phyloP scores from a whole-genome alignment of 2,888 invertebrate species.

The Drosophila stalkeri region DNA sequence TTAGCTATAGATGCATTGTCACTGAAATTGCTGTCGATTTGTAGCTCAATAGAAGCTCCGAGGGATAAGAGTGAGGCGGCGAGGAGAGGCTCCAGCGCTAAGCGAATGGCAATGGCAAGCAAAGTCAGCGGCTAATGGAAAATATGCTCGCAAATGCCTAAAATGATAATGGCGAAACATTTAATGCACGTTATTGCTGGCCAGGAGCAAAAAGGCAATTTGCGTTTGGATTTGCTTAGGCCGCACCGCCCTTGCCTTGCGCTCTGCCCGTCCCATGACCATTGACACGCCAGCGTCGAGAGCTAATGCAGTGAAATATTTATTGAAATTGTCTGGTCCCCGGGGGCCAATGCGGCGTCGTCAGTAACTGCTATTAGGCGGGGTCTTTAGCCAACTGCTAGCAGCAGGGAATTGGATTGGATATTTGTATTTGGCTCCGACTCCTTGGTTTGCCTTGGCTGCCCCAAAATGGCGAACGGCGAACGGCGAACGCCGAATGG shows the following conservation, averaged over 20 bases:
- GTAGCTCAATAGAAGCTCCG: slow-evolving; percentile 63
- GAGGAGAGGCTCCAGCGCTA: not conserved
- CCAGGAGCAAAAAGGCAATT: slow-evolving; percentile 68
- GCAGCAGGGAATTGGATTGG: slow-evolving; percentile 57
- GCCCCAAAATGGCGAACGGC: slow-evolving; percentile 39
- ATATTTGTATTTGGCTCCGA: slow-evolving; percentile 39
- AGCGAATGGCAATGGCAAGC: not conserved
- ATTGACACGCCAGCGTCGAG: slow-evolving; percentile 40
- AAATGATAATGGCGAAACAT: slow-evolving; percentile 82
- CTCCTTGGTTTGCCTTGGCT: slow-evolving; percentile 13
- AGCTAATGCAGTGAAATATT: slow-evolving; percentile 83
- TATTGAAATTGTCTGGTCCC: slow-evolving; percentile 83
- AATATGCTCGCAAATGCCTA: slow-evolving; percentile 60
- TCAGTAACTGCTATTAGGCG: slow-evolving; percentile 70
- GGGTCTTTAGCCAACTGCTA: slow-evolving; percentile 63
- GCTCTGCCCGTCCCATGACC: not conserved
- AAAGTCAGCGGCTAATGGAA: slow-evolving; percentile 61
- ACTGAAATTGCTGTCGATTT: slow-evolving; percentile 63
- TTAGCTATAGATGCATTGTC: slow-evolving; percentile 61
- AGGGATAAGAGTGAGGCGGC: not conserved
- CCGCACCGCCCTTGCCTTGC: not conserved
- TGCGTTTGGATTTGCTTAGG: slow-evolving; percentile 55
- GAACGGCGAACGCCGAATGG: not conserved
- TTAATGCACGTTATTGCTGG: slow-evolving; percentile 80
- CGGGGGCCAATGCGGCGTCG: slow-evolving; percentile 77